Evolutionary conservation across 1,140 invertebrate species (phyloP), one percentile per base, ranked within the genome.

Genomic region (Drosophila truncata): DNA sequence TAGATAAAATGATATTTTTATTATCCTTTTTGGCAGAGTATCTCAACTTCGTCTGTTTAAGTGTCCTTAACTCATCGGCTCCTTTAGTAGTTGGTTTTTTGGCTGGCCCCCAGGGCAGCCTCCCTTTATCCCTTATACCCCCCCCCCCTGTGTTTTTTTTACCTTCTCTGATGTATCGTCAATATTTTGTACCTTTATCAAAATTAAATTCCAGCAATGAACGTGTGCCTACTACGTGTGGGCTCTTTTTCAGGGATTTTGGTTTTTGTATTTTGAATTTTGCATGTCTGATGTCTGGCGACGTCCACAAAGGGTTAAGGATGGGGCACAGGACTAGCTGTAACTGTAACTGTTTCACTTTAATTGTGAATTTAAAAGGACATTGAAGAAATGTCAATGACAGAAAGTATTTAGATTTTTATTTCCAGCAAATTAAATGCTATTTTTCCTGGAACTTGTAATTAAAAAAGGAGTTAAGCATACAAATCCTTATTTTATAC

Each of bases 161-260:
- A n/a, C 23, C 25, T n/a, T 13, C 25, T 65, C 75, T 77, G 74
- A 91, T 84, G 85, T 84, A 91, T 91, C 85, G 85, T 84, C 91
- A 92, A 92, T 92, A 92, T 92, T 91, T 83, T 42, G 76, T 92
- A 92, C 91, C 91, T 92, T 90, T 88, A 90, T 92, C 91, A 91
- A 92, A 92, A 92, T 92, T 90, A 92, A 92, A 92, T 92, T 92
- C 86, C 86, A 44, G 35, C 71, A 37, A 55, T 37, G 39, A 65
- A 82, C 73, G 78, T 85, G 50, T 77, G 79, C 66, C 78, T 75
- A 84, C 78, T 75, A 84, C 54, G 64, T 73, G 64, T 62, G 54
- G 47, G 47, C n/a, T n/a, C 23, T 13, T 27, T 58, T 58, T 20
- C 23, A 1, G 33, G 50, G 42, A 47, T 71, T 49, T 52, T 3